These are phyloP conservation scores for Drosophila ficusphila DNA, from an alignment of 1,140 invertebrate genomes.

Conservation along the genomic window DNA sequence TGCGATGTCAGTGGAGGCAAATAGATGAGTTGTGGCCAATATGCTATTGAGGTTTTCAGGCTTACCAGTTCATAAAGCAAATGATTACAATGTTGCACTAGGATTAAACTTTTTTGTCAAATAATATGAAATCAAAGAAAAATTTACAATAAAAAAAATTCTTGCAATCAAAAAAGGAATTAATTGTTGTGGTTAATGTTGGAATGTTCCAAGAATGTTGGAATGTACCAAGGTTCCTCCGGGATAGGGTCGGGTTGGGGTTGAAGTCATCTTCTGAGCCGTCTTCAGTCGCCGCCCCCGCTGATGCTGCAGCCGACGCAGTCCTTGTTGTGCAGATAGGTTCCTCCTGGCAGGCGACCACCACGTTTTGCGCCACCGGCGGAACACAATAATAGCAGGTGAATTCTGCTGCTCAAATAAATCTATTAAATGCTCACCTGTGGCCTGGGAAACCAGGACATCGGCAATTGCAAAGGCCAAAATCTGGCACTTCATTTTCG, in stretches of 20 bases:
- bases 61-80: constrained; percentile 26
- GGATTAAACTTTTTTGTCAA: too few relatives aligned
- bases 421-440: constrained; percentile 22
- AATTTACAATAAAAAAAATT: too few relatives aligned
- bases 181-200: too few relatives aligned
- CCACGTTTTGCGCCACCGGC: constrained; percentile 40
- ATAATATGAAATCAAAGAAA: too few relatives aligned
- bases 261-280: constrained; percentile 34
- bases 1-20: too few relatives aligned
- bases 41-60: too few relatives aligned
- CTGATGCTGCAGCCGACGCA: constrained; percentile 51
- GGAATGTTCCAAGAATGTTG: too few relatives aligned
- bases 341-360: constrained; percentile 35
- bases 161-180: too few relatives aligned
- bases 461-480: constrained; percentile 13
- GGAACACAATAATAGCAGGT: constrained; percentile 34
- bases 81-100: too few relatives aligned
- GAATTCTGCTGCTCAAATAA: not conserved
- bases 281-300: constrained; percentile 26
- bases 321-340: constrained; percentile 54
- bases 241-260: constrained; percentile 37
- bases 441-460: constrained; percentile 21
- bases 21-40: too few relatives aligned
- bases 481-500: constrained; percentile 40
- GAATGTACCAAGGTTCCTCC: constrained; percentile 52